Evolutionary conservation across 2,113 vertebrate species (phyloP).

Genomic region (Nanorana parkeri): DNA sequence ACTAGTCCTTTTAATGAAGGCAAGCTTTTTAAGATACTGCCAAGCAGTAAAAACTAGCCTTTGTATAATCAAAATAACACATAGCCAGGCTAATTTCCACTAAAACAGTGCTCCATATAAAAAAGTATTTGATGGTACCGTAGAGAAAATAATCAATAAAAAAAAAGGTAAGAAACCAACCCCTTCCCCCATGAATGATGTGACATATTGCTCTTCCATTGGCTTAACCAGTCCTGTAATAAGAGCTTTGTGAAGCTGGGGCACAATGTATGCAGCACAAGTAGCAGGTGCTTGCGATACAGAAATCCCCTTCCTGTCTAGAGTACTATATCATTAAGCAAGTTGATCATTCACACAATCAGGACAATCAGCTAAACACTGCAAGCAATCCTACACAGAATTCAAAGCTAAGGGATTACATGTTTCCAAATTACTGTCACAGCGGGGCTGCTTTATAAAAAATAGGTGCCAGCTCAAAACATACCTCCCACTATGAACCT

Average conservation of each 20-base stretch:
- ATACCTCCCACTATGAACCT: slow-evolving; percentile 58
- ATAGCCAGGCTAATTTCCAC: too few species aligned
- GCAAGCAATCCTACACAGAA: slow-evolving; percentile 57
- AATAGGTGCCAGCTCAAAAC: slow-evolving; percentile 58
- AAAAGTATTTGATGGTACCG: too few species aligned
- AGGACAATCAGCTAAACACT: slow-evolving; percentile 56
- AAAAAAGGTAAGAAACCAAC: too few species aligned
- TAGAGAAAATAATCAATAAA: too few species aligned
- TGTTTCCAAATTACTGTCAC: slow-evolving; percentile 57
- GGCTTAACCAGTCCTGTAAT: slow-evolving; percentile 25
- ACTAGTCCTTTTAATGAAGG: too few species aligned
- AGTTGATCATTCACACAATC: slow-evolving; percentile 57
- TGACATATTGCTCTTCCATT: background rate
- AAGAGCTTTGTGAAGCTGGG: background rate
- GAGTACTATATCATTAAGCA: slow-evolving; percentile 55
- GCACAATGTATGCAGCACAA: slow-evolving; percentile 32
- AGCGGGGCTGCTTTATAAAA: slow-evolving; percentile 56
- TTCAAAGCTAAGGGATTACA: slow-evolving; percentile 57
- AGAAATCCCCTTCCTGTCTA: slow-evolving; percentile 33
- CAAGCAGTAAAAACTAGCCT: too few species aligned
- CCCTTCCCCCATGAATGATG: too few species aligned
- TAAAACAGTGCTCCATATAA: too few species aligned
- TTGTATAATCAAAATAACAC: too few species aligned
- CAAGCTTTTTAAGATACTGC: too few species aligned
- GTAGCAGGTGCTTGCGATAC: slow-evolving; percentile 44